These are phyloP conservation scores for Erpornis zantholeuca DNA, from an alignment of 2,113 vertebrate species.

Conservation along the genomic window DNA sequence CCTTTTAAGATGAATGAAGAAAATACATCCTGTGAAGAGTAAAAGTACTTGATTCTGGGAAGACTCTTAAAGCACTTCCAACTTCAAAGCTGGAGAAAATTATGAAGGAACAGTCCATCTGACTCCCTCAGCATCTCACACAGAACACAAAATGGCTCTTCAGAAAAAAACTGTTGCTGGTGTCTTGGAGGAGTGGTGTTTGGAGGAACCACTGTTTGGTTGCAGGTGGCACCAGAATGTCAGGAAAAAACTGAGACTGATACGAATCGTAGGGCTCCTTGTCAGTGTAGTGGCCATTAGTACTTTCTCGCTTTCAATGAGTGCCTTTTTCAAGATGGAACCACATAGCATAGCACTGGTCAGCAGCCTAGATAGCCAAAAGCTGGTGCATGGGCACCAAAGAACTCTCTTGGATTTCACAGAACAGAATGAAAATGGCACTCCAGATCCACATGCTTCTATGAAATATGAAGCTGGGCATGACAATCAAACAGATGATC, in stretches of 20 bases:
- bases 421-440: conserved; percentile 71
- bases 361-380: conserved; percentile 55
- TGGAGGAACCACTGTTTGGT: conserved; percentile 2
- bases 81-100: conserved; percentile 30
- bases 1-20: conserved; percentile 64
- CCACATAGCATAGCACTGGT: conserved; percentile 55
- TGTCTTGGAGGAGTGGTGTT: conserved; percentile 67
- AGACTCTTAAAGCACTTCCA: background rate
- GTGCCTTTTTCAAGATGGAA: conserved; percentile 89
- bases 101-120: conserved; percentile 62
- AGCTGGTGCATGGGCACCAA: conserved; percentile 65
- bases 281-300: conserved; percentile 87
- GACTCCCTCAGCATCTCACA: background rate
- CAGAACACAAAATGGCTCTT: conserved; percentile 67
- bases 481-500: conserved; percentile 61
- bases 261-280: conserved; percentile 84
- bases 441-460: conserved; percentile 69
- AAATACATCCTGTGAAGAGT: conserved; percentile 27
- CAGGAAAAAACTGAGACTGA: conserved; percentile 86
- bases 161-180: conserved; percentile 42
- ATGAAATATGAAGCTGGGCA: conserved; percentile 66
- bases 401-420: conserved; percentile 90
- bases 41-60: conserved; percentile 29
- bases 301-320: conserved; percentile 81
- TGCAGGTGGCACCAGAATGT: conserved; percentile 69